Evolutionary conservation across 2,113 vertebrate genomes (phyloP).

Genomic region (Pipa parva): DNA sequence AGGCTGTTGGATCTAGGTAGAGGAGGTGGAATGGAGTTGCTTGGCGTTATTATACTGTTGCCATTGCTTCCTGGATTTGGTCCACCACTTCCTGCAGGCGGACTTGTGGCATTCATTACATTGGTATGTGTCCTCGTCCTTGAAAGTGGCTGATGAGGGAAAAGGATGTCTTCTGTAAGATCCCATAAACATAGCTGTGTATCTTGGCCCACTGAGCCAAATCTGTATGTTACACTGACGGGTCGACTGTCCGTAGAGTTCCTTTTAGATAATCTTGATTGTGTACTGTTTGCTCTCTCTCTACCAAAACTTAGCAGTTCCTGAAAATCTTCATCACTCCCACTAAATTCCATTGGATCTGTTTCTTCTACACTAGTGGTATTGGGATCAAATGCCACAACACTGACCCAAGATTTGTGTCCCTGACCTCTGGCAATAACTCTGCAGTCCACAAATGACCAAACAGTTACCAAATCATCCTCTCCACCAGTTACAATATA

Average conservation of each 20-base stretch:
- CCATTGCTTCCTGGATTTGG: conserved; percentile 66
- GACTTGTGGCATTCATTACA: conserved; percentile 91
- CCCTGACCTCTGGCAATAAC: conserved; percentile 94
- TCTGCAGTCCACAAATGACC: conserved; percentile 91
- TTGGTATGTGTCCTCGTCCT: conserved; percentile 97
- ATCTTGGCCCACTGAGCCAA: conserved; percentile 96
- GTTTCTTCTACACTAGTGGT: conserved; percentile 94
- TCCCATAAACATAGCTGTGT: conserved; percentile 97
- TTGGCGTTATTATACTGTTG: conserved; percentile 70
- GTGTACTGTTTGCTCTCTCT: conserved; percentile 88
- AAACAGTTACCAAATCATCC: conserved; percentile 96
- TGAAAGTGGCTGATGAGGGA: conserved; percentile 93
- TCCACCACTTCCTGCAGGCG: conserved; percentile 66
- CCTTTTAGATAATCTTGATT: conserved; percentile 90
- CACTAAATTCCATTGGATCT: conserved; percentile 90
- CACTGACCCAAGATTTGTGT: conserved; percentile 97
- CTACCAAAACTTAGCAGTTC: conserved; percentile 84
- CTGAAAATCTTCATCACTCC: conserved; percentile 95
- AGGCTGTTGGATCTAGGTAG: conserved; percentile 96
- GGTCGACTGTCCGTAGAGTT: conserved; percentile 95
- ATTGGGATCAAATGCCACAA: conserved; percentile 94
- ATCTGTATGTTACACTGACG: conserved; percentile 91
- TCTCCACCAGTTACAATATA: conserved; percentile 95
- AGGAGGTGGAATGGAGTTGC: conserved; percentile 76
- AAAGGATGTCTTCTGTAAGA: conserved; percentile 96